phyloP scores from a whole-genome alignment of 2,797 vertebrate species.

The Lagorchestes hirsutus region DNA sequence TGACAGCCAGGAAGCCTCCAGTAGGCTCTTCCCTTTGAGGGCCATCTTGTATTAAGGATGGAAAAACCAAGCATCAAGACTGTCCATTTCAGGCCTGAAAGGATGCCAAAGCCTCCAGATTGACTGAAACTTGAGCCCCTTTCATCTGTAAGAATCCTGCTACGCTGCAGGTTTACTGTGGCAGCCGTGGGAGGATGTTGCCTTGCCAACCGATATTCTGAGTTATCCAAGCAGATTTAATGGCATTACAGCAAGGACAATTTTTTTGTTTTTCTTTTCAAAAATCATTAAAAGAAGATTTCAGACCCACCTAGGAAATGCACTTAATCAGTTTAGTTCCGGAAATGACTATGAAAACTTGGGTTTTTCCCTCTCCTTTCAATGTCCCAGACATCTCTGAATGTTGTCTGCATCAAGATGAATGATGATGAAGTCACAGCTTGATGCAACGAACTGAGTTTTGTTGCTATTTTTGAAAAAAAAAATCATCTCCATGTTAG shows the following conservation, averaged over 20 bases:
- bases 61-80: constrained; percentile 82
- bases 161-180: constrained; percentile 78
- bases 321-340: constrained; percentile 86
- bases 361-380: constrained; percentile 70
- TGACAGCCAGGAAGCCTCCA: constrained; percentile 66
- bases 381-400: constrained; percentile 41
- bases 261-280: constrained; percentile 69
- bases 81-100: constrained; percentile 80
- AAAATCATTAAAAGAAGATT: constrained; percentile 78
- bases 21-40: constrained; percentile 71
- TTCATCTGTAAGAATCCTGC: constrained; percentile 80
- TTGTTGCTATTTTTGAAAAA: constrained; percentile 56
- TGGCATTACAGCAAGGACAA: constrained; percentile 79
- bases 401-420: constrained; percentile 61
- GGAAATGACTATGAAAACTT: constrained; percentile 82
- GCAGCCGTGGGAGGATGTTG: constrained; percentile 82
- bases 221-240: constrained; percentile 88
- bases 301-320: constrained; percentile 85
- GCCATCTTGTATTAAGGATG: constrained; percentile 21
- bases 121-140: constrained; percentile 75
- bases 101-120: constrained; percentile 83
- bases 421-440: constrained; percentile 54
- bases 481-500: constrained; percentile 29
- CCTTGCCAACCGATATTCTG: constrained; percentile 87
- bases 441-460: constrained; percentile 69